These are phyloP conservation scores for Ancistrus triradiatus DNA, from an alignment of 2,113 vertebrate genomes.

Conservation along the genomic window DNA sequence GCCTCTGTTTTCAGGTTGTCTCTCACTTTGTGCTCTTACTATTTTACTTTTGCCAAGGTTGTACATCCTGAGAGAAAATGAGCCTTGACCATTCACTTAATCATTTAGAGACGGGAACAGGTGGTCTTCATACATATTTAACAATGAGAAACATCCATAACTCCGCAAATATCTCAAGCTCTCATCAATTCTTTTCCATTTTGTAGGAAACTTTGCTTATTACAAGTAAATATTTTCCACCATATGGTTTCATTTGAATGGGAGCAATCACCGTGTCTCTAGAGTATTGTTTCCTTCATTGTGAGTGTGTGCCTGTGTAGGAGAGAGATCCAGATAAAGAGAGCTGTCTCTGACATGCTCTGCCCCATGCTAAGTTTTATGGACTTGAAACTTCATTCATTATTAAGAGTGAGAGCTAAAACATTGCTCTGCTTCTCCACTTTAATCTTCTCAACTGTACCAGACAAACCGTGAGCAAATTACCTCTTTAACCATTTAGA, in stretches of 20 bases:
- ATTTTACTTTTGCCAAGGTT: neutral
- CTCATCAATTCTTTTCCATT: constrained; percentile 32
- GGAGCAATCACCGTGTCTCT: neutral
- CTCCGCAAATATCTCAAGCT: constrained; percentile 24
- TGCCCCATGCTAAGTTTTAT: too few relatives aligned
- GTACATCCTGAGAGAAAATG: constrained; percentile 19
- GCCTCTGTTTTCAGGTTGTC: too few relatives aligned
- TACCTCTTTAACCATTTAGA: too few relatives aligned
- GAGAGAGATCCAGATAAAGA: too few relatives aligned
- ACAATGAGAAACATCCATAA: constrained; percentile 40
- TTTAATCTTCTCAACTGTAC: too few relatives aligned
- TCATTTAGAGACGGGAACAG: constrained; percentile 37
- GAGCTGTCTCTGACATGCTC: too few relatives aligned
- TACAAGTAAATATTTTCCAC: constrained; percentile 32
- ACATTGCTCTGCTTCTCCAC: too few relatives aligned
- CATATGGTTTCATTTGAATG: constrained; percentile 42
- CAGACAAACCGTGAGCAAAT: too few relatives aligned
- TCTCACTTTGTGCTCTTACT: too few relatives aligned
- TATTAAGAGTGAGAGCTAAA: too few relatives aligned
- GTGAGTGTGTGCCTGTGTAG: too few relatives aligned
- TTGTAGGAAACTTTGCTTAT: constrained; percentile 35
- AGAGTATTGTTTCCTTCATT: neutral
- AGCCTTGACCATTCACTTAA: constrained; percentile 27
- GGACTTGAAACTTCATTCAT: too few relatives aligned
- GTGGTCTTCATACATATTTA: constrained; percentile 49